Evolutionary conservation across 2,113 vertebrate species (phyloP).

Genomic region (Jaculus jaculus): DNA sequence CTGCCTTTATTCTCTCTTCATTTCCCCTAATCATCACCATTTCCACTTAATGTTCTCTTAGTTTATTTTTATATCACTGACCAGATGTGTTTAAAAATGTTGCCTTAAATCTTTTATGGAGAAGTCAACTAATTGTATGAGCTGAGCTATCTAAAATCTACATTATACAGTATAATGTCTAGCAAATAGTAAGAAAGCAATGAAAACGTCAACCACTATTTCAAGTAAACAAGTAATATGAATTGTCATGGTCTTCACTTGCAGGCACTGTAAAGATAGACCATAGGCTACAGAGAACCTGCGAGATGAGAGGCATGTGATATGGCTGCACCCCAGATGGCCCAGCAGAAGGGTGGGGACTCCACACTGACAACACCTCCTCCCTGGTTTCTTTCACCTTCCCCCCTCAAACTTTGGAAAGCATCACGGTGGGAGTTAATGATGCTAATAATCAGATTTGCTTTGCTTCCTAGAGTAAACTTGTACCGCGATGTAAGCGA

Average conservation of each 20-base stretch:
- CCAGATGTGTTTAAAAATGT: neutral
- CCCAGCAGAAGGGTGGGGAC: neutral
- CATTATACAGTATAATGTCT: neutral
- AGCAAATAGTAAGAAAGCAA: neutral
- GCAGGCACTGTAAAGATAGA: conserved; percentile 14
- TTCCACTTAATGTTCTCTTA: neutral
- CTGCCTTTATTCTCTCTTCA: neutral
- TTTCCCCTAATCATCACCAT: neutral
- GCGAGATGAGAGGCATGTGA: neutral
- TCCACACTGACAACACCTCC: neutral
- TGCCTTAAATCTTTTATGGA: conserved; percentile 11
- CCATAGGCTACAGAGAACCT: neutral
- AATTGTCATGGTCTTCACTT: conserved; percentile 12
- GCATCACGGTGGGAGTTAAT: neutral
- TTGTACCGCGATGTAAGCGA: conserved; percentile 55
- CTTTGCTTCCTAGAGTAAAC: conserved; percentile 59
- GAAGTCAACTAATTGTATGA: conserved; percentile 34
- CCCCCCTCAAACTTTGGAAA: neutral
- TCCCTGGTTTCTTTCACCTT: neutral
- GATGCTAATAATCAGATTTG: conserved; percentile 58
- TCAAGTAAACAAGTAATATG: conserved; percentile 28
- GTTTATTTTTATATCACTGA: conserved; percentile 1
- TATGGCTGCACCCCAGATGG: neutral
- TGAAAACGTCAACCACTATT: conserved; percentile 15
- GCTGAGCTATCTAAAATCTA: neutral